Percentiles rank a stretch among this genome's conserved stretches.
Conservation (phyloP, 2,797 vertebrate genomes). For the Phylloscopus collybita region DNA sequence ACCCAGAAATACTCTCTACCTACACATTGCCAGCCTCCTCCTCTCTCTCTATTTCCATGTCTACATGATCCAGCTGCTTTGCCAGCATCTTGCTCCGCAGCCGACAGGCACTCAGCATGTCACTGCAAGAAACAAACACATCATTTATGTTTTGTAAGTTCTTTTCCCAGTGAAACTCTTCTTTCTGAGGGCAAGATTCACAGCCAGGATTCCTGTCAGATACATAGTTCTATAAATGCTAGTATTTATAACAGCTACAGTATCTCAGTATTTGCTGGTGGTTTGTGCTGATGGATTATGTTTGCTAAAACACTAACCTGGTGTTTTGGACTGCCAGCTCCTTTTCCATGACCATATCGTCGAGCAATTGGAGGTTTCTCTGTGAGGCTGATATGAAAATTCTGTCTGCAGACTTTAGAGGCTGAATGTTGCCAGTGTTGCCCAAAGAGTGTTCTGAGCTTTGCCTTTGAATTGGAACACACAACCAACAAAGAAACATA, state of each 20-base stretch:
- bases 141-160: not conserved
- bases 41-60: conserved; percentile 74
- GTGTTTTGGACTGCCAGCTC: conserved; percentile 74
- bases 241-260: not conserved
- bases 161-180: not conserved
- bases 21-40: conserved; percentile 80
- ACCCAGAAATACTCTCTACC: conserved; percentile 33
- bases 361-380: conserved; percentile 78
- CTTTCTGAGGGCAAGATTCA: not conserved
- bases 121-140: conserved; percentile 57
- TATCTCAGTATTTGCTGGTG: not conserved
- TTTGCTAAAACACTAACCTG: conserved; percentile 76
- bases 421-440: not conserved
- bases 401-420: conserved; percentile 60
- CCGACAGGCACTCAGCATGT: conserved; percentile 78
- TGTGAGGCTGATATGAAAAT: conserved; percentile 74
- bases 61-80: conserved; percentile 77
- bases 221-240: not conserved
- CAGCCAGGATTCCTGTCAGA: not conserved
- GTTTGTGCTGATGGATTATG: not conserved
- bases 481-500: not conserved
- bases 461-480: conserved; percentile 66
- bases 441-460: not conserved
- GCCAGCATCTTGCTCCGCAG: conserved; percentile 72
- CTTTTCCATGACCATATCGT: conserved; percentile 77